phyloP scores from a whole-genome alignment of 1,140 invertebrate species.

The Linepithema humile region DNA sequence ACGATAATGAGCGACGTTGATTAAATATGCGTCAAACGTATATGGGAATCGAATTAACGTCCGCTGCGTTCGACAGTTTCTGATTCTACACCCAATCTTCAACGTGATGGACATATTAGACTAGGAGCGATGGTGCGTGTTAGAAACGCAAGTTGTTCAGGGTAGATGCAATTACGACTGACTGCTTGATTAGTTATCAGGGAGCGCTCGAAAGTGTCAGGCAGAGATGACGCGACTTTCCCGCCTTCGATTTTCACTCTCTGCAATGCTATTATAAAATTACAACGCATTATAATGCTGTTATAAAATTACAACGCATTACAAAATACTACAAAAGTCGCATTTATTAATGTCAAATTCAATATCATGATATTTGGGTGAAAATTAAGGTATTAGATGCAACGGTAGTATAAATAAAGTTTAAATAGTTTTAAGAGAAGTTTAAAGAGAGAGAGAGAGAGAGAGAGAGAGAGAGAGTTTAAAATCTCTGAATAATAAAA shows the following conservation, averaged over 20 bases:
- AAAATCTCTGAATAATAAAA: background rate
- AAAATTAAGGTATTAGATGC: background rate
- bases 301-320: background rate
- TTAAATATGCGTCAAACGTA: background rate
- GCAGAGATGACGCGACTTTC: slow-evolving; percentile 2
- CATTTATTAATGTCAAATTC: background rate
- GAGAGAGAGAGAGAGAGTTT: no score
- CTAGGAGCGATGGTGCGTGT: background rate
- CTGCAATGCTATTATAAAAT: background rate
- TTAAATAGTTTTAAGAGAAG: background rate
- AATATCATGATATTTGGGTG: background rate
- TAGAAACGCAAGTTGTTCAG: background rate
- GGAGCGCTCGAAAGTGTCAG: background rate
- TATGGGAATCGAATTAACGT: slow-evolving; percentile 6
- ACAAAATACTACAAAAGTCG: background rate
- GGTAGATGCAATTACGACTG: slow-evolving; percentile 24
- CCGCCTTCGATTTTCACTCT: slow-evolving; percentile 6
- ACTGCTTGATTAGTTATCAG: slow-evolving; percentile 39
- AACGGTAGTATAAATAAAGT: background rate
- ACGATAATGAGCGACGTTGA: background rate
- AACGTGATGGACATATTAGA: background rate
- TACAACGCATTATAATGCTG: background rate
- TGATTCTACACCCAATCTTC: background rate
- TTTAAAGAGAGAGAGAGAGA: background rate
- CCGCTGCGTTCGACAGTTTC: slow-evolving; percentile 14